Evolutionary conservation across 2,113 vertebrate species (phyloP), one percentile per base, ranked within the genome.

Genomic region (Scomber colias): DNA sequence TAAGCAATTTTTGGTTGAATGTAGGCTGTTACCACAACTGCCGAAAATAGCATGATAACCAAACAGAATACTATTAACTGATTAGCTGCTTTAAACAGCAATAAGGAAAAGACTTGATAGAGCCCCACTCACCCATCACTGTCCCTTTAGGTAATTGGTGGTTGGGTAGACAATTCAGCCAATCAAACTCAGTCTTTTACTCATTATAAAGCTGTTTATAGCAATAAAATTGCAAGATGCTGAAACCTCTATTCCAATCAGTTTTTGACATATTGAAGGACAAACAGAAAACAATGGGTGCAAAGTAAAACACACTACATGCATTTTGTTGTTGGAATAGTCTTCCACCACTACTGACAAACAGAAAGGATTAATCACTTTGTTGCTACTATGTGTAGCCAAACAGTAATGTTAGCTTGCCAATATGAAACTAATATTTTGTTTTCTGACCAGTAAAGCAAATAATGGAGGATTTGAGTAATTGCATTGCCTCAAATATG

Each of bases 1-100:
- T 14, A 30, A 30, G 31, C n/a, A 75, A 24, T 59, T 51, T 77
- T 75, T 49, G 49, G 40, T 67, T 71, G 50, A 78, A 50, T 55
- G 51, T 35, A 50, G 48, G 50, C 27, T 70, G 30, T 70, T 57
- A 44, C 9, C 11, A 56, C 40, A 60, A 30, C 30, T 54, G 27
- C 60, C 54, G 48, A 27, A 51, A 77, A 65, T 13, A 40, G 30
- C 48, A 57, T 15, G 27, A 64, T 11, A 54, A 53, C 15, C 19
- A 40, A 40, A 53, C 7, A 67, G 31, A 71, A 51, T n/a, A 50
- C 14, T 45, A 30, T 56, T 14, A 8, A 31, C 14, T 31, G 64
- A 75, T 54, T 49, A 66, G 49, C 5, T 46, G 51, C n/a, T 24
- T 12, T 16, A 12, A 14, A 46, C 16, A 65, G 44, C 57, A 57